Base-by-base conservation (phyloP, 2,113 vertebrate species). In the Glareola pratincola region DNA sequence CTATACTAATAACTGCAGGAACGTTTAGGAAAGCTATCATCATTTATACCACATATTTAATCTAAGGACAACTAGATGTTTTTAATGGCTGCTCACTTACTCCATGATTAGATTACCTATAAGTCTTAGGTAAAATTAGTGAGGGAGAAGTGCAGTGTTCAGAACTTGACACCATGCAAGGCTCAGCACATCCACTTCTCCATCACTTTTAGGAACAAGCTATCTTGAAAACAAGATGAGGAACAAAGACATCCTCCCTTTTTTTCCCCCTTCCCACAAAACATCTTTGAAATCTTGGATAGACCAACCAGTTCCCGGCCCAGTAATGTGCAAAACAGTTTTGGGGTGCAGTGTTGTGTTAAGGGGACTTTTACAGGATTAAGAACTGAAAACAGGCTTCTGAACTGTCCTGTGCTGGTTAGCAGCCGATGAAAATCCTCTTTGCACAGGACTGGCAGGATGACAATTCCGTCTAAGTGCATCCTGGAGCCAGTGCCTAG, bases 21-120 rank as follows among this genome's bases (percentile, higher is more conserved):
- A 75, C n/a, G 77, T 48, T 96, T 86, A 85, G 66, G 88, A 92
- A 84, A 85, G 45, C 50, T 90, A 66, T 88, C 68, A 82, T 71
- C 29, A 34, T 85, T 94, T 89, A 80, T 57, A 91, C 45, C 9
- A 67, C 57, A 62, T 85, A 78, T 56, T 91, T 92, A 74, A 91
- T 88, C 76, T 93, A 59, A 68, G 67, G 43, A 83, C 51, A 96
- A 78, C 29, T 50, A 68, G 41, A 85, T 50, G 24, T 11, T 92
- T 92, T 94, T 85, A 91, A 83, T 1, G 11, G 41, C 67, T 94
- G 45, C 32, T 88, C 36, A 32, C 76, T 80, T 84, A 72, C 15
- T 81, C 41, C 2, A 1, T 86, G 30, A 78, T 75, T 88, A 90
- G 54, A 43, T 63, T 80, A 73, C 34, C 10, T 59, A 17, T 26